These are phyloP conservation scores for Strigamia crassipes DNA, from an alignment of 2,888 invertebrate genomes.

Conservation along the genomic window DNA sequence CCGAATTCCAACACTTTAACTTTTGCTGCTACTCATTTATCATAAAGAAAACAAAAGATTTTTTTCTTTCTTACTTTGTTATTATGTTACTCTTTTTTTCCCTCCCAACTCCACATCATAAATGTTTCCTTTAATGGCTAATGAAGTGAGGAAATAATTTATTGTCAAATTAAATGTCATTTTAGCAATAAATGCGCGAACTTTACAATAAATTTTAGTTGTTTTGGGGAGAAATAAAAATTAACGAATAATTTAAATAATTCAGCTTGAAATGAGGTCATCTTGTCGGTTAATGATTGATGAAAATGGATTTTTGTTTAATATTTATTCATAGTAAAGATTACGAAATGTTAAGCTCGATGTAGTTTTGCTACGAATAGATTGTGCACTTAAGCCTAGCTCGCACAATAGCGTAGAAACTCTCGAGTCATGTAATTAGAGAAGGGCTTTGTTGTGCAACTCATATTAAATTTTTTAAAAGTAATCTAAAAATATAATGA, in stretches of 20 bases:
- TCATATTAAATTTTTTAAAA: too few relatives aligned
- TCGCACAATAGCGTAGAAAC: too few relatives aligned
- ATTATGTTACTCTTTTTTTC: conserved; percentile 24
- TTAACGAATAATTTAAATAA: not conserved
- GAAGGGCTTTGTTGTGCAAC: too few relatives aligned
- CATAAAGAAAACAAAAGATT: conserved; percentile 17
- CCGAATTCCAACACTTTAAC: conserved; percentile 28
- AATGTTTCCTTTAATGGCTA: conserved; percentile 13
- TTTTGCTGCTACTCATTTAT: conserved; percentile 34
- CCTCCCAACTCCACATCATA: not conserved
- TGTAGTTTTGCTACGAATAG: too few relatives aligned
- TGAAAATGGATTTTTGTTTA: not conserved
- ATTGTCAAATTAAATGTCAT: conserved; percentile 20
- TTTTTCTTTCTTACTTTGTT: conserved; percentile 5
- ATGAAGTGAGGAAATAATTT: conserved; percentile 33
- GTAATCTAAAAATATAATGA: too few relatives aligned
- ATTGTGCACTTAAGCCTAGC: too few relatives aligned
- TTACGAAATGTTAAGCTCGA: too few relatives aligned
- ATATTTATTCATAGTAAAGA: too few relatives aligned
- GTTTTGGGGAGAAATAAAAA: not conserved
- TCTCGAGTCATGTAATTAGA: too few relatives aligned
- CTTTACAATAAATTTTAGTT: not conserved
- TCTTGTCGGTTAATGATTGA: not conserved
- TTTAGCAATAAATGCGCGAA: not conserved
- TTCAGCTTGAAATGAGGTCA: not conserved